These are phyloP conservation scores for Cybosia mesomella DNA, from an alignment of 2,888 invertebrate genomes.

Conservation along the genomic window DNA sequence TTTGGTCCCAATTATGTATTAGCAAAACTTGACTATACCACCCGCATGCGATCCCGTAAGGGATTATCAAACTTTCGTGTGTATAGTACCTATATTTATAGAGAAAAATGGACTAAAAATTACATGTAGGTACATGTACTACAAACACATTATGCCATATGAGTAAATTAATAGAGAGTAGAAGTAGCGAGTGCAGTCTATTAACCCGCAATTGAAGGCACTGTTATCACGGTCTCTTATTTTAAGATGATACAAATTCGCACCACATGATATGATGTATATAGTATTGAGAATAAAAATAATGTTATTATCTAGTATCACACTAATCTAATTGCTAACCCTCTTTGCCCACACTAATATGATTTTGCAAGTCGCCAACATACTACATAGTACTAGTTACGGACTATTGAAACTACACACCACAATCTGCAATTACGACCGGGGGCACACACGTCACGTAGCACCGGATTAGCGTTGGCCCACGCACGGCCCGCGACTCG, in stretches of 20 bases:
- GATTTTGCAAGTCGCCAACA: conserved; percentile 15
- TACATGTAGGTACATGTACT: neutral
- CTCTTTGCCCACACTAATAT: conserved; percentile 20
- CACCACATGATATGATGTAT: neutral
- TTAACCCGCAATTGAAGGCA: neutral
- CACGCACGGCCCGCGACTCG: conserved; percentile 62
- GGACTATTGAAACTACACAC: conserved; percentile 46
- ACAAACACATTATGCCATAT: neutral
- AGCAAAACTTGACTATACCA: conserved; percentile 77
- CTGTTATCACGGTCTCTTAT: neutral
- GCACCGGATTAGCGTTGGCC: conserved; percentile 60
- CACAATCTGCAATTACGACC: conserved; percentile 57
- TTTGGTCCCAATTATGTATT: conserved; percentile 84
- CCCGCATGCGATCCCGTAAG: conserved; percentile 67
- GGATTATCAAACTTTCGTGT: conserved; percentile 65
- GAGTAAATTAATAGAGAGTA: neutral
- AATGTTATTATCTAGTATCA: neutral
- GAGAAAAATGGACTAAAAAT: conserved; percentile 19
- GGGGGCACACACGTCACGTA: conserved; percentile 63
- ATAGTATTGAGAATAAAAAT: neutral
- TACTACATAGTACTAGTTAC: conserved; percentile 31
- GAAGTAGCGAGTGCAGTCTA: neutral
- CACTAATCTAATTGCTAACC: conserved; percentile 18
- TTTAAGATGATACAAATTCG: neutral
- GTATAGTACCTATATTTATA: conserved; percentile 19